phyloP scores from a whole-genome alignment of 1,140 invertebrate genomes.

The Epicauta chinensis region DNA sequence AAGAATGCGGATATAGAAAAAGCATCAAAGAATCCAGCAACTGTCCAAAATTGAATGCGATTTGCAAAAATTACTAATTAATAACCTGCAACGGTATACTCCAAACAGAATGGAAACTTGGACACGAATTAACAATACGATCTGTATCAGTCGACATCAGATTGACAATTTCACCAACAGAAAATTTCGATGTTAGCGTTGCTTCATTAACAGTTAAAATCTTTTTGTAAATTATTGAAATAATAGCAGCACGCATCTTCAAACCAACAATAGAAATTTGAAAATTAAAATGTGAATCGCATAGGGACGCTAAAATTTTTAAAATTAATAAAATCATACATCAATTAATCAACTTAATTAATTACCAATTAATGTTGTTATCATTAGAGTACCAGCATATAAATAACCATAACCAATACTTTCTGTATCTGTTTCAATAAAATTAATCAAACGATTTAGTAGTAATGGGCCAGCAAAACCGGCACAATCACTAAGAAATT shows the following conservation, averaged over 20 bases:
- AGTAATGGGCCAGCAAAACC: conserved; percentile 87
- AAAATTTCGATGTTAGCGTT: conserved; percentile 54
- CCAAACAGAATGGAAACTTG: conserved; percentile 95
- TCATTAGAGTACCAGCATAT: conserved; percentile 69
- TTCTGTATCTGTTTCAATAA: conserved; percentile 68
- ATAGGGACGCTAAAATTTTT: conserved; percentile 57
- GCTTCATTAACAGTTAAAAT: conserved; percentile 56
- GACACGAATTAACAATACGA: conserved; percentile 90
- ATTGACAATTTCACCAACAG: conserved; percentile 86
- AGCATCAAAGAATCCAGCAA: too few species aligned
- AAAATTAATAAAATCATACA: too few species aligned
- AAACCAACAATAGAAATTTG: conserved; percentile 76
- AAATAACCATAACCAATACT: conserved; percentile 65
- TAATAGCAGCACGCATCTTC: conserved; percentile 78
- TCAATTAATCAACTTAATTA: background rate
- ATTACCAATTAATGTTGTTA: conserved; percentile 58
- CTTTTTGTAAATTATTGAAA: conserved; percentile 84
- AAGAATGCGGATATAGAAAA: too few species aligned
- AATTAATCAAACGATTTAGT: conserved; percentile 73
- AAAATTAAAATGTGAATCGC: conserved; percentile 86
- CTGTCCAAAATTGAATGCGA: too few species aligned
- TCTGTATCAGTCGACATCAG: conserved; percentile 96
- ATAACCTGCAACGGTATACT: conserved; percentile 87
- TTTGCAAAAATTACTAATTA: conserved; percentile 23
- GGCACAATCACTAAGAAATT: conserved; percentile 74